Conservation (phyloP, 2,888 invertebrate genomes). For the Drosophila borealis region DNA sequence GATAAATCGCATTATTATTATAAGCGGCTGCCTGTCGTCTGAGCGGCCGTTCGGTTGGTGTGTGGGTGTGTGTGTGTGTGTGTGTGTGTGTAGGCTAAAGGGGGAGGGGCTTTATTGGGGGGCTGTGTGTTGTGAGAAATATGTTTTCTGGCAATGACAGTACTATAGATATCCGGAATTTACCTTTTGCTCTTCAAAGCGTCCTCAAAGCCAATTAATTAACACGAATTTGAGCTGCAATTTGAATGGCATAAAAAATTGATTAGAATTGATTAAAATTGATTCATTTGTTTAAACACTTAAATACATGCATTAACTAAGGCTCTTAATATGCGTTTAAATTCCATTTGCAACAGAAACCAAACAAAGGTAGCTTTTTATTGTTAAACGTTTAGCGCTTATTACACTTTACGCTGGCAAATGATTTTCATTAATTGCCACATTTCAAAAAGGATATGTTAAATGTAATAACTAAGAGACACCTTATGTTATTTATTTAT, state of each 20-base stretch:
- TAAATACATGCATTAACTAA: background rate
- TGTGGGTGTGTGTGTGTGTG: background rate
- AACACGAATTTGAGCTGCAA: conserved; percentile 28
- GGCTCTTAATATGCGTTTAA: background rate
- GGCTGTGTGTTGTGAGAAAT: conserved; percentile 1
- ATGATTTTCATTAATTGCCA: background rate
- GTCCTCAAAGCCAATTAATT: conserved; percentile 8
- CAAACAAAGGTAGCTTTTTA: background rate
- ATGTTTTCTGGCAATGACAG: conserved; percentile 41
- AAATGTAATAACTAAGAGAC: no score
- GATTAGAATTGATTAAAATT: conserved; percentile 18
- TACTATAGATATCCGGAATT: conserved; percentile 17
- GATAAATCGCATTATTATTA: conserved; percentile 79
- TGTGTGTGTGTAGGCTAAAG: background rate
- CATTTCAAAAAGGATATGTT: no score
- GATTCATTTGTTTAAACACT: background rate
- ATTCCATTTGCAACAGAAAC: background rate
- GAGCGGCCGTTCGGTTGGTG: background rate
- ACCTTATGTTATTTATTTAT: no score
- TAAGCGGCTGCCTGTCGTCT: conserved; percentile 63
- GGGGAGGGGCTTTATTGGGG: no score
- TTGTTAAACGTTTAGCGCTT: background rate
- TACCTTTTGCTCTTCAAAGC: conserved; percentile 23
- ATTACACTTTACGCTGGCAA: conserved; percentile 12
- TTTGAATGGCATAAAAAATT: conserved; percentile 3